These are phyloP conservation scores for Microcebus ravelobensis DNA, from an alignment of 2,113 vertebrate species.

Conservation along the genomic window DNA sequence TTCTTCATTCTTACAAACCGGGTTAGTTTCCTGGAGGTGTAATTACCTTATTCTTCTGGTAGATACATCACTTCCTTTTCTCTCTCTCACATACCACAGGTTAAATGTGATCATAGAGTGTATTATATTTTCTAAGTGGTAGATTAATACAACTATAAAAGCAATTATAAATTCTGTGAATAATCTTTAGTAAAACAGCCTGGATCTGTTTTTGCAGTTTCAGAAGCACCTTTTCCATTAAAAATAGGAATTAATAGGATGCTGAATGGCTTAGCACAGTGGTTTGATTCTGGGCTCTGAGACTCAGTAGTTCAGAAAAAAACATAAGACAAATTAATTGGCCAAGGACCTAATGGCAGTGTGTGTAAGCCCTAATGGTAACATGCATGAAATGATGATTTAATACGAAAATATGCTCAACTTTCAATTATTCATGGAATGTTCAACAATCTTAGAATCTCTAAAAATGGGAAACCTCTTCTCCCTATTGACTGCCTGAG, in stretches of 20 bases:
- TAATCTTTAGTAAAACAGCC: neutral
- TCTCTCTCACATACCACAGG: neutral
- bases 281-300: neutral
- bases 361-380: no score
- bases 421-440: neutral
- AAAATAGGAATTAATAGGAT: neutral
- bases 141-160: neutral
- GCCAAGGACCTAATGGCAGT: neutral
- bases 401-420: neutral
- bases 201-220: neutral
- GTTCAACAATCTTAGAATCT: neutral
- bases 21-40: neutral
- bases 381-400: neutral
- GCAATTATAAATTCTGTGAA: neutral
- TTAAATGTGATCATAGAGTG: neutral
- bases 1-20: neutral
- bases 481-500: neutral
- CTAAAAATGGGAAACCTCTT: neutral
- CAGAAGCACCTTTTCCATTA: neutral
- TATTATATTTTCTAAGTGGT: neutral
- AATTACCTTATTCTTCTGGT: neutral
- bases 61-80: neutral
- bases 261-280: neutral
- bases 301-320: neutral
- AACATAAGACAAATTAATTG: neutral